Percentiles rank a stretch among this genome's conserved stretches.
These are phyloP conservation scores for Helogale parvula DNA, from an alignment of 2,113 vertebrate genomes.

Conservation along the genomic window DNA sequence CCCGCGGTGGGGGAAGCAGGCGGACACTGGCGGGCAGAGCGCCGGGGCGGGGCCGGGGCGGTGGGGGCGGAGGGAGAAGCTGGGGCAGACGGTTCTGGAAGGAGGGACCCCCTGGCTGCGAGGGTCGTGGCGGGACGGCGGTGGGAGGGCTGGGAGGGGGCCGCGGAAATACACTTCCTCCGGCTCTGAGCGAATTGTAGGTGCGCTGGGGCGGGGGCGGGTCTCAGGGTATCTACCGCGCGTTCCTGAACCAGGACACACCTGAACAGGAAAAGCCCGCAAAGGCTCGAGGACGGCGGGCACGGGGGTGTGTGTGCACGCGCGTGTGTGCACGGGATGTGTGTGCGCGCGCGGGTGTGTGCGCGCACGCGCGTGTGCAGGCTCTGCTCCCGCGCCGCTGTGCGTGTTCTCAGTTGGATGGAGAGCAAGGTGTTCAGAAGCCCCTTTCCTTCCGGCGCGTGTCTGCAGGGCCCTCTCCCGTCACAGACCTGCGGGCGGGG, in stretches of 20 bases:
- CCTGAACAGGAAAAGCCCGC: no score
- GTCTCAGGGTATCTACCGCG: no score
- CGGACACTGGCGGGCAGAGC: no score
- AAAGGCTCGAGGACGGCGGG: no score
- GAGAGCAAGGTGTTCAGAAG: not conserved
- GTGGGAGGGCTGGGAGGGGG: fast-evolving
- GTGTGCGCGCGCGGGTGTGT: no score
- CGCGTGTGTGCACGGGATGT: no score
- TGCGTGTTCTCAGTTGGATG: no score
- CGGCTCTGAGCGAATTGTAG: not conserved
- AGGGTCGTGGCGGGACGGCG: not conserved
- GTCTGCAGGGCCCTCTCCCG: not conserved
- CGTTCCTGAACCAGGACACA: no score
- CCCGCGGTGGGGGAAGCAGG: fast-evolving
- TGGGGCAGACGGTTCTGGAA: not conserved
- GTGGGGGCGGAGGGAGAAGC: no score
- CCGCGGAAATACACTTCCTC: not conserved
- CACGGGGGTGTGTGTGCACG: no score
- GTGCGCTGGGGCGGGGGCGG: not conserved
- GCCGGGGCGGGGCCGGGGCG: no score
- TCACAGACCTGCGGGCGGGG: not conserved
- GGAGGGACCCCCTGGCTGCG: not conserved
- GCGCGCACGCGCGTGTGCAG: no score
- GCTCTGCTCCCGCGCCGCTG: fast-evolving
- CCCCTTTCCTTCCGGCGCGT: not conserved